phyloP scores from a whole-genome alignment of 2,113 vertebrate species.

The Catharus minimus region DNA sequence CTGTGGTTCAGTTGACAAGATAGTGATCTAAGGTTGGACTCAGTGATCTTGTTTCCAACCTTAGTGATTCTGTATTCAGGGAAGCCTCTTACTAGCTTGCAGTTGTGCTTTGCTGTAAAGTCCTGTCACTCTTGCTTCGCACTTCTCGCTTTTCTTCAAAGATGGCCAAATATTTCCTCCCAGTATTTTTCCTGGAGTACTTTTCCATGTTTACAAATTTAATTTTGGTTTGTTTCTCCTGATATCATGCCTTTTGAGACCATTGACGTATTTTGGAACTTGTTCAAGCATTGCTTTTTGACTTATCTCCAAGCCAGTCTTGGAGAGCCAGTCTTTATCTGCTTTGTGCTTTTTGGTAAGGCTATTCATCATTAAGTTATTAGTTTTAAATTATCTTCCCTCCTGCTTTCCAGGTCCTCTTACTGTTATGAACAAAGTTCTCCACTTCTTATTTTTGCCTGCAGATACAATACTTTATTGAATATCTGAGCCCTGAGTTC shows the following conservation, averaged over 20 bases:
- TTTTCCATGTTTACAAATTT: background rate
- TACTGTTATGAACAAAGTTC: background rate
- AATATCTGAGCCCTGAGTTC: background rate
- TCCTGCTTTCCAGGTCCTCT: background rate
- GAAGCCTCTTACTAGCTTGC: background rate
- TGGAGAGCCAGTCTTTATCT: background rate
- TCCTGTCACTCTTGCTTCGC: background rate
- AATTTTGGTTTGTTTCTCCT: background rate
- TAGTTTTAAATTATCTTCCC: background rate
- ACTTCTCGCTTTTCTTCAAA: background rate
- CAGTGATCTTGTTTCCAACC: background rate
- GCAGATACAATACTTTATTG: slow-evolving; percentile 9
- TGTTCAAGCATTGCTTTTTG: background rate
- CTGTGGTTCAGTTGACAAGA: background rate
- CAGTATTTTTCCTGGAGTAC: background rate
- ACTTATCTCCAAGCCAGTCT: background rate
- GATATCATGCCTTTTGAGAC: background rate
- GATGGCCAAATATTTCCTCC: background rate
- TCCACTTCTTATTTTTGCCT: background rate
- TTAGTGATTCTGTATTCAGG: background rate
- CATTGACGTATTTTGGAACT: background rate
- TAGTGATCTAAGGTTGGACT: background rate
- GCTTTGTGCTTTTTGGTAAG: background rate
- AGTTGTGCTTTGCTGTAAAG: background rate
- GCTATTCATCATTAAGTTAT: background rate